Conservation (phyloP, 2,797 vertebrate species). For the Takifugu ocellatus region DNA sequence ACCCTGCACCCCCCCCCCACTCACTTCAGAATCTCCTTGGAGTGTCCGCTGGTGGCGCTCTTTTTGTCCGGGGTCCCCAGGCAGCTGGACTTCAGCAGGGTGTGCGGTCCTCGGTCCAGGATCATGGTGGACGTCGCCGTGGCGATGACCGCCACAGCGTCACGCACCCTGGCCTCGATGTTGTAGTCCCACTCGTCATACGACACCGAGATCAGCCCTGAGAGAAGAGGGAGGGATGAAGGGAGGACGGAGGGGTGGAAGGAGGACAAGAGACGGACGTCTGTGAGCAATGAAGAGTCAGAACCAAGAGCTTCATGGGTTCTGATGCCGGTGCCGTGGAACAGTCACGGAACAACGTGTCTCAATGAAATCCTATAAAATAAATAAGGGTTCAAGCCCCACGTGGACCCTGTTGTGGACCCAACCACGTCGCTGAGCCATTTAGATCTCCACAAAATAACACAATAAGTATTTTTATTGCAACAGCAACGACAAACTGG, state of each 20-base stretch:
- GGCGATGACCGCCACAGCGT: conserved; percentile 97
- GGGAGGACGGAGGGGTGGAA: conserved; percentile 28
- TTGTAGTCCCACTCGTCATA: conserved; percentile 99
- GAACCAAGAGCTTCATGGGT: no score
- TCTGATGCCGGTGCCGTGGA: no score
- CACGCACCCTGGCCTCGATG: conserved; percentile 94
- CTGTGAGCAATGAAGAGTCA: conserved; percentile 9
- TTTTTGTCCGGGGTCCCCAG: conserved; percentile 93
- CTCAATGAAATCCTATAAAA: no score
- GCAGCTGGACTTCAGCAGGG: conserved; percentile 93
- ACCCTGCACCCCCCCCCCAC: conserved; percentile 21
- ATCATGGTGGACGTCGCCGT: conserved; percentile 98
- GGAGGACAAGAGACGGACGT: conserved; percentile 13
- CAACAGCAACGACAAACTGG: no score
- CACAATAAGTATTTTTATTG: no score
- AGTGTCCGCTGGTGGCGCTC: conserved; percentile 67
- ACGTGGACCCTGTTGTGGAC: no score
- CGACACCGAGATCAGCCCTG: conserved; percentile 94
- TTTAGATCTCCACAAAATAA: no score
- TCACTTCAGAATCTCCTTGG: conserved; percentile 82
- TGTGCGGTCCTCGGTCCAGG: conserved; percentile 93
- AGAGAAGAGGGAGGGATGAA: conserved; percentile 18
- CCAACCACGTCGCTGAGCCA: no score
- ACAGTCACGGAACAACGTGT: no score
- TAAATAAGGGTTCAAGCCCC: no score